These are phyloP conservation scores for Laothoe populi DNA, from an alignment of 2,888 invertebrate genomes.

Conservation along the genomic window DNA sequence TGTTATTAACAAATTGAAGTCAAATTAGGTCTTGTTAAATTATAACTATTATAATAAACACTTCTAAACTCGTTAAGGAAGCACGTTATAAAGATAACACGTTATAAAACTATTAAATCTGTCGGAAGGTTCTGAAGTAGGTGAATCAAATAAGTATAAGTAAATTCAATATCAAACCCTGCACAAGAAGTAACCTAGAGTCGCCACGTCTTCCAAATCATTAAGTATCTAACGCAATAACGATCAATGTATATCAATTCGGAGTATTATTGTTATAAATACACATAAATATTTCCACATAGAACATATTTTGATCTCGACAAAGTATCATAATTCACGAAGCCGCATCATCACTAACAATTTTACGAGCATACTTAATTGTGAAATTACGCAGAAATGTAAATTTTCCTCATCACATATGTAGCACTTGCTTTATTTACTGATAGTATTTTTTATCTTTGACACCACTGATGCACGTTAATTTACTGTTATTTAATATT, in stretches of 20 bases:
- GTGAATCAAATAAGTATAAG: too few relatives aligned
- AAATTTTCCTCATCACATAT: conserved; percentile 10
- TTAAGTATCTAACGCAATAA: not conserved
- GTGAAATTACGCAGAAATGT: conserved; percentile 1
- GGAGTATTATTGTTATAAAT: not conserved
- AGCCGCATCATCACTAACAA: conserved; percentile 2
- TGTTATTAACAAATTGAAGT: not conserved
- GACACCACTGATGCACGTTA: conserved; percentile 21
- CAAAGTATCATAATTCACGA: not conserved
- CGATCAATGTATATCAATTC: not conserved
- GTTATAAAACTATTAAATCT: not conserved
- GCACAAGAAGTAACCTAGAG: not conserved
- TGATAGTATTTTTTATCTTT: conserved; percentile 7
- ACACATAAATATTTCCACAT: not conserved
- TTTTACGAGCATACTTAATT: not conserved
- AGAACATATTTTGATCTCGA: conserved; percentile 1
- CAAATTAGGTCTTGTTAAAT: not conserved
- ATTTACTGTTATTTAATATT: conserved; percentile 25
- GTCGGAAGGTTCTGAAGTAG: too few relatives aligned
- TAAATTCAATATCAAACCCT: not conserved
- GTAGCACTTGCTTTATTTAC: conserved; percentile 13
- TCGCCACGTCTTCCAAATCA: not conserved
- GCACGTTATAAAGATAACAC: not conserved
- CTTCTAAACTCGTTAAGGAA: not conserved
- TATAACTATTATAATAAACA: not conserved